Conservation (phyloP, 2,113 vertebrate genomes). For the Amblyopsis rosae region DNA sequence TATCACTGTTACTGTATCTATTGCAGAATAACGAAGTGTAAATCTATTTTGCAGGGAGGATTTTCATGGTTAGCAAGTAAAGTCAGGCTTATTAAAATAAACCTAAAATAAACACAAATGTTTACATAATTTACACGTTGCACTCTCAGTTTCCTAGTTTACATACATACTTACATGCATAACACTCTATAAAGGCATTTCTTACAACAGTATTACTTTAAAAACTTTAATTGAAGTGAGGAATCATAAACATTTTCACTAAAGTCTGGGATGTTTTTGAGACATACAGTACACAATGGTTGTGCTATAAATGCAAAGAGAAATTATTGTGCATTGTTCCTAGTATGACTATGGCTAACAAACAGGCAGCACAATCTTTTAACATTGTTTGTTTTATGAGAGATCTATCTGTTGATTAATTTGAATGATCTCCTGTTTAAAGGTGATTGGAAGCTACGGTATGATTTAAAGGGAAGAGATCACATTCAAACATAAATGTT, state of each 20-base stretch:
- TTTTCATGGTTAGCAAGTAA: no score
- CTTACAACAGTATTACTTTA: slow-evolving; percentile 39
- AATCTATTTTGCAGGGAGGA: slow-evolving; percentile 1
- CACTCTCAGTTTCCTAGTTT: slow-evolving; percentile 42
- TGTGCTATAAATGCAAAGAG: slow-evolving; percentile 55
- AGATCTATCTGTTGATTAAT: slow-evolving; percentile 19
- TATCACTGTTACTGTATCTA: neutral
- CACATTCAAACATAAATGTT: slow-evolving; percentile 61
- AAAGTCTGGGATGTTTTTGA: slow-evolving; percentile 31
- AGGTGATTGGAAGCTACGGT: slow-evolving; percentile 25
- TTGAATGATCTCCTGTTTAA: slow-evolving; percentile 13
- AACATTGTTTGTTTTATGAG: slow-evolving; percentile 35
- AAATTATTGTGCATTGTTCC: neutral
- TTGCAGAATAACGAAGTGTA: slow-evolving; percentile 2
- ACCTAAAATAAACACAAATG: no score
- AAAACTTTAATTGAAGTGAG: slow-evolving; percentile 25
- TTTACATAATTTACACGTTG: slow-evolving; percentile 23
- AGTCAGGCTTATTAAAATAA: no score
- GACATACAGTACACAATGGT: slow-evolving; percentile 23
- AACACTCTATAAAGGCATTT: slow-evolving; percentile 57
- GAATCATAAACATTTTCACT: slow-evolving; percentile 43
- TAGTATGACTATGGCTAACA: slow-evolving; percentile 32
- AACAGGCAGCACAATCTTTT: slow-evolving; percentile 33
- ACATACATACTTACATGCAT: slow-evolving; percentile 64
- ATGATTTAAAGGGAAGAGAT: slow-evolving; percentile 66